phyloP scores from a whole-genome alignment of 2,113 vertebrate species.

The Pao palembangensis region DNA sequence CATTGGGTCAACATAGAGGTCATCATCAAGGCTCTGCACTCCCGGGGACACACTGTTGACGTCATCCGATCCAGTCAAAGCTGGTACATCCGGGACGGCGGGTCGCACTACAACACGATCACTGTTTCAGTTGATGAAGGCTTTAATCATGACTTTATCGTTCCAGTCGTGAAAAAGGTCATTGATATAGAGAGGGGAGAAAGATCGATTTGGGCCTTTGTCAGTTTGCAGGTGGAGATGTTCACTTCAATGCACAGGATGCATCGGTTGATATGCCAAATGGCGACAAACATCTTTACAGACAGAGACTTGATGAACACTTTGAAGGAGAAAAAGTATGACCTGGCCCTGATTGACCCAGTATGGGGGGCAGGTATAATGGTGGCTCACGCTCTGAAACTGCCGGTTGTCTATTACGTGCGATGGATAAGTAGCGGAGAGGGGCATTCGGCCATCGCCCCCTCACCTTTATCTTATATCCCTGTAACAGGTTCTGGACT shows the following conservation, averaged over 20 bases:
- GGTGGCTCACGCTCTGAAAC: conserved; percentile 60
- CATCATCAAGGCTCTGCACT: conserved; percentile 62
- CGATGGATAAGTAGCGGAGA: conserved; percentile 64
- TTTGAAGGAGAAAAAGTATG: conserved; percentile 55
- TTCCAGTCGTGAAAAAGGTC: conserved; percentile 39
- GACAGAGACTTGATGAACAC: conserved; percentile 49
- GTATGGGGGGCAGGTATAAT: conserved; percentile 56
- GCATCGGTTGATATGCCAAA: conserved; percentile 47
- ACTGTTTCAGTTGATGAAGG: conserved; percentile 50
- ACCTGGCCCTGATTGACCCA: conserved; percentile 71
- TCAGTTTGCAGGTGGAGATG: conserved; percentile 54
- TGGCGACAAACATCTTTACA: conserved; percentile 55
- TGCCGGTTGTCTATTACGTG: conserved; percentile 67
- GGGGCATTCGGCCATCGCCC: conserved; percentile 61
- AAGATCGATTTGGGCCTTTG: conserved; percentile 29
- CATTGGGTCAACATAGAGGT: conserved; percentile 76
- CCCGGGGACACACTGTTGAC: conserved; percentile 55
- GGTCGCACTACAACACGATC: conserved; percentile 52
- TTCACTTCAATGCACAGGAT: conserved; percentile 46
- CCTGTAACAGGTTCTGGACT: conserved; percentile 55
- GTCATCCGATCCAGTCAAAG: conserved; percentile 56
- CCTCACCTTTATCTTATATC: conserved; percentile 68
- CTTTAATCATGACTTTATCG: conserved; percentile 57
- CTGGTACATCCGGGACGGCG: conserved; percentile 68
- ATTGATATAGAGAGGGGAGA: conserved; percentile 50